Conservation (phyloP, 1,140 invertebrate species). For the Meloidogyne hapla region DNA sequence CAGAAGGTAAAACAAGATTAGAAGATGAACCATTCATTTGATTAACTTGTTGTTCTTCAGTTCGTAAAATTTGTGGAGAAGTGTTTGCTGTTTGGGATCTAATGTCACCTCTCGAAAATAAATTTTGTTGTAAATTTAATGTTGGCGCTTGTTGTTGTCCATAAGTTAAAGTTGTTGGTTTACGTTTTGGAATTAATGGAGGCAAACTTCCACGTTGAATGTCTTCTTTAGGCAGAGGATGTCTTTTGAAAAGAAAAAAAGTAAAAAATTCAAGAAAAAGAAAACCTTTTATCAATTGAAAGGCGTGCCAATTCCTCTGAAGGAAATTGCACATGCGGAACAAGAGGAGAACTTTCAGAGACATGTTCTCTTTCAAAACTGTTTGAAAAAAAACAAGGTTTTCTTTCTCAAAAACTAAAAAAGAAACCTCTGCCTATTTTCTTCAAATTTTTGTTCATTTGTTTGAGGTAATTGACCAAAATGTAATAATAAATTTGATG, state of each 20-base stretch:
- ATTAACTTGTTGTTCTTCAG: too few species aligned
- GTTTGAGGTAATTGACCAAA: neutral
- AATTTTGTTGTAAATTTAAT: neutral
- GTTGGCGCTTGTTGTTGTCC: too few species aligned
- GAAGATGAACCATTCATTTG: too few species aligned
- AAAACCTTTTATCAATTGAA: slow-evolving; percentile 14
- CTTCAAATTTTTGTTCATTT: neutral
- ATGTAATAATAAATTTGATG: neutral
- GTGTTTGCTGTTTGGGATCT: neutral
- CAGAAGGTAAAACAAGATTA: neutral
- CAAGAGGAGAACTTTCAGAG: slow-evolving; percentile 22
- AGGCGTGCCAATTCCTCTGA: neutral
- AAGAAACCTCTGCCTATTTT: neutral
- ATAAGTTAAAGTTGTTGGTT: neutral
- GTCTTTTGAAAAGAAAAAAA: neutral
- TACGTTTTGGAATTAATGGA: slow-evolving; percentile 2
- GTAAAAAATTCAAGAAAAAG: neutral
- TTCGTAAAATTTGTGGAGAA: too few species aligned
- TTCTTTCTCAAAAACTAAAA: neutral
- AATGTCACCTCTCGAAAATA: neutral
- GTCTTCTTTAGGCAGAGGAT: neutral
- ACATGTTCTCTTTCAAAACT: slow-evolving; percentile 6
- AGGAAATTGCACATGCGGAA: slow-evolving; percentile 7
- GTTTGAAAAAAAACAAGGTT: neutral
- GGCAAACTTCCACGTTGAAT: slow-evolving; percentile 13